Conservation (phyloP, 2,113 vertebrate species). For the Spea multiplicata region DNA sequence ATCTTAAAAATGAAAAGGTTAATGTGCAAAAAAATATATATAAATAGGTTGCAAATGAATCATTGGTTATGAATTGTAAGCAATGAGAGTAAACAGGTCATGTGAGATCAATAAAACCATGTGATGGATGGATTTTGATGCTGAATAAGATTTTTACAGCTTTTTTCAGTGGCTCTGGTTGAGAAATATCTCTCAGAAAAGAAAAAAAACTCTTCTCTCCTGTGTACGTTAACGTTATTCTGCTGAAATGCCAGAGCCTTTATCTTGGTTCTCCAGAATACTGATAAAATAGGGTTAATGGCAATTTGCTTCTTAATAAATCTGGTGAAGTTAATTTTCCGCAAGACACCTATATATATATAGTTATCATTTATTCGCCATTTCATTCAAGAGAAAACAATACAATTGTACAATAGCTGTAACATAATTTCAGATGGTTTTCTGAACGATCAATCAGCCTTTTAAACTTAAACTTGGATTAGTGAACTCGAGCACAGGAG, state of each 20-base stretch:
- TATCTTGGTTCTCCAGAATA: conserved; percentile 2
- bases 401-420: too few species aligned
- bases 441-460: too few species aligned
- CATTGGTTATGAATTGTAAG: conserved; percentile 54
- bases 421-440: too few species aligned
- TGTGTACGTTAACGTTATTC: conserved; percentile 12
- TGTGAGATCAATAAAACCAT: conserved; percentile 53
- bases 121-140: conserved; percentile 41
- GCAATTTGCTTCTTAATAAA: neutral
- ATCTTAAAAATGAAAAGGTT: too few species aligned
- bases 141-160: conserved; percentile 6
- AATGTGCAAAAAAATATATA: too few species aligned
- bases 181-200: too few species aligned
- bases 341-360: neutral
- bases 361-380: too few species aligned
- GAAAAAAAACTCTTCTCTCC: too few species aligned
- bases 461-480: too few species aligned
- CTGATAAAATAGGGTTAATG: conserved; percentile 10
- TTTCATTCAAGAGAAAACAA: too few species aligned
- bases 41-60: conserved; percentile 58
- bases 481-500: too few species aligned
- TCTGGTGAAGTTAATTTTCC: conserved; percentile 21
- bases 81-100: conserved; percentile 53
- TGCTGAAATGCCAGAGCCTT: neutral
- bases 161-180: neutral